Evolutionary conservation across 2,797 vertebrate species (phyloP).

Genomic region (Sebastes kiyomatsui): DNA sequence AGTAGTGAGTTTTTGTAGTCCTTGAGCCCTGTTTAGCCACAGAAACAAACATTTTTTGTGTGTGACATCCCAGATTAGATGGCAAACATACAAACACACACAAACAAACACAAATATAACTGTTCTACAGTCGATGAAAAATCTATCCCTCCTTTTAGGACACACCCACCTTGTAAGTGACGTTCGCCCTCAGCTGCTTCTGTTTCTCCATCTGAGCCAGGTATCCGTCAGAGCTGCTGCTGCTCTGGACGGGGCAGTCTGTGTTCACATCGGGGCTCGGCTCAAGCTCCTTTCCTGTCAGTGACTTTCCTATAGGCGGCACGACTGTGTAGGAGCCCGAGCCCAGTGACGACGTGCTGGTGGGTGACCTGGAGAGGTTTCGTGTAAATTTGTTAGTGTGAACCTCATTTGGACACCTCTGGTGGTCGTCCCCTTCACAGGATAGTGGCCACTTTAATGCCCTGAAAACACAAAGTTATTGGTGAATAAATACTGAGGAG

Average conservation of each 20-base stretch:
- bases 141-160: not conserved
- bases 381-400: conserved; percentile 44
- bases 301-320: conserved; percentile 75
- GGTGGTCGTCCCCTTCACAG: conserved; percentile 9
- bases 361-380: conserved; percentile 33
- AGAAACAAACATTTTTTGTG: not conserved
- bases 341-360: conserved; percentile 31
- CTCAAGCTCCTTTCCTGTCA: conserved; percentile 48
- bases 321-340: conserved; percentile 62
- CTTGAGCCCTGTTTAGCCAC: not conserved
- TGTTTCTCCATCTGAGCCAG: conserved; percentile 80
- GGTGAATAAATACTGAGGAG: not conserved
- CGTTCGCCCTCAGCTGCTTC: conserved; percentile 67
- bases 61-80: not conserved
- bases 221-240: conserved; percentile 81
- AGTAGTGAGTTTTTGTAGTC: conserved; percentile 23
- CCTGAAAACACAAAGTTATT: conserved; percentile 42
- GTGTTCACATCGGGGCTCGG: conserved; percentile 6
- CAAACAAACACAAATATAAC: not conserved
- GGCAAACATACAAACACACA: too few species aligned
- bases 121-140: not conserved
- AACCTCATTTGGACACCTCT: conserved; percentile 36
- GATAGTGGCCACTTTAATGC: conserved; percentile 5
- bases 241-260: conserved; percentile 28
- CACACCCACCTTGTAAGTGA: conserved; percentile 80